phyloP scores from a whole-genome alignment of 92 coral and sea anemone genomes.

The Actinernus sp. region DNA sequence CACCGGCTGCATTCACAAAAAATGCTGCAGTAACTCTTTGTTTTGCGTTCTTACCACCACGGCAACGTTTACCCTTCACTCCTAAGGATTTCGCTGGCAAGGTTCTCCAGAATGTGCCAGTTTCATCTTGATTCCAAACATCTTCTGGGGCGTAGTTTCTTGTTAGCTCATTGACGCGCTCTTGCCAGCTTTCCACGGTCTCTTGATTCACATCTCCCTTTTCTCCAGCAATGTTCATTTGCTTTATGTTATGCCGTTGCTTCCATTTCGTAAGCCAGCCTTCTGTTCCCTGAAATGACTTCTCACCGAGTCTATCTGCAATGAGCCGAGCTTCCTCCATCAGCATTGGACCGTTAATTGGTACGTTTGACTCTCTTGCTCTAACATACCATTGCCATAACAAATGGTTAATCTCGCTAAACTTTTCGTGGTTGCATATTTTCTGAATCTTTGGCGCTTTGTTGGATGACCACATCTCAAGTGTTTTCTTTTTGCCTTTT shows the following conservation, averaged over 20 bases:
- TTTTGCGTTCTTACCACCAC: slow-evolving; percentile 43
- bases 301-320: slow-evolving; percentile 29
- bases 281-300: slow-evolving; percentile 24
- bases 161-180: slow-evolving; percentile 11
- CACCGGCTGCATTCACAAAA: slow-evolving; percentile 23
- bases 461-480: too few species aligned
- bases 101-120: slow-evolving; percentile 35
- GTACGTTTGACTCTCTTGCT: slow-evolving; percentile 12
- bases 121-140: slow-evolving; percentile 46
- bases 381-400: slow-evolving; percentile 20
- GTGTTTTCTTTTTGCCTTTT: slow-evolving; percentile 2
- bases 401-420: slow-evolving; percentile 1
- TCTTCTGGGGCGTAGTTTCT: slow-evolving; percentile 28
- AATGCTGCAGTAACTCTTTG: slow-evolving; percentile 7
- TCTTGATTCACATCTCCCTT: slow-evolving; percentile 17
- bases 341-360: slow-evolving; percentile 16
- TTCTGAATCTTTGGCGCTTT: background rate
- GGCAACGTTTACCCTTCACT: slow-evolving; percentile 15
- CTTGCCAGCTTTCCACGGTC: slow-evolving; percentile 34
- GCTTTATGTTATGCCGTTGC: slow-evolving; percentile 28
- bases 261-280: slow-evolving; percentile 49
- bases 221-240: slow-evolving; percentile 24
- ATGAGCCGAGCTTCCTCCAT: slow-evolving; percentile 26
- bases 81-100: slow-evolving; percentile 13
- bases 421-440: slow-evolving; percentile 2